phyloP scores from a whole-genome alignment of 2,113 vertebrate species.

The Agapornis roseicollis region DNA sequence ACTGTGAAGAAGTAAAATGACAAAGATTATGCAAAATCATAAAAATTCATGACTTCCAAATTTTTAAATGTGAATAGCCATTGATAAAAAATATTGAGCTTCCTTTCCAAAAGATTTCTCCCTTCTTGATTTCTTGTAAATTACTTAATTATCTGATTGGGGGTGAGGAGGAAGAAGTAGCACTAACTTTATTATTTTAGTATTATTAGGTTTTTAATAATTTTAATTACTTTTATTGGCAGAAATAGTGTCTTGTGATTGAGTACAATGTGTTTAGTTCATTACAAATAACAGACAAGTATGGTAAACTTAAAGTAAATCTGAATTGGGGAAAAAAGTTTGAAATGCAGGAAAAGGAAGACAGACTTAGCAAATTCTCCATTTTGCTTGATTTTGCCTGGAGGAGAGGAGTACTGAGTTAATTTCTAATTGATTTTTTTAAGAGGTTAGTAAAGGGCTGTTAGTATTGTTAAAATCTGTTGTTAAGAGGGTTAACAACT shows the following conservation, averaged over 20 bases:
- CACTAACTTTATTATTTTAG: not conserved
- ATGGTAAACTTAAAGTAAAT: not conserved
- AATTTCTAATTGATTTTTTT: not conserved
- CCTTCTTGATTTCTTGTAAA: not conserved
- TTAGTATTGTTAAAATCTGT: not conserved
- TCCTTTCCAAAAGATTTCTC: not conserved
- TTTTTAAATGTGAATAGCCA: not conserved
- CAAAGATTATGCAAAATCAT: not conserved
- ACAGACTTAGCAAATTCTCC: rapidly evolving
- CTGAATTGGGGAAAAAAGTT: not conserved
- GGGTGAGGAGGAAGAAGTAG: not conserved
- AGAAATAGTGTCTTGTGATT: not conserved
- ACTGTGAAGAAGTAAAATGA: not conserved
- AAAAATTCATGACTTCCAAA: not conserved
- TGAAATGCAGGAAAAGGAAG: not conserved
- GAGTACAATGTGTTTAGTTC: not conserved
- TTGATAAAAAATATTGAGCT: not conserved
- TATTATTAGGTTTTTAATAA: not conserved
- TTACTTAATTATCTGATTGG: not conserved
- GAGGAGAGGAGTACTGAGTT: not conserved
- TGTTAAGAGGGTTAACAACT: not conserved
- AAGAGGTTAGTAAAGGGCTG: not conserved
- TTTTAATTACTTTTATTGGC: not conserved
- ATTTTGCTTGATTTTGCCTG: not conserved
- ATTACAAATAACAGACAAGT: no score